Conservation (phyloP, 2,797 vertebrate species). For the Garrulus glandarius region DNA sequence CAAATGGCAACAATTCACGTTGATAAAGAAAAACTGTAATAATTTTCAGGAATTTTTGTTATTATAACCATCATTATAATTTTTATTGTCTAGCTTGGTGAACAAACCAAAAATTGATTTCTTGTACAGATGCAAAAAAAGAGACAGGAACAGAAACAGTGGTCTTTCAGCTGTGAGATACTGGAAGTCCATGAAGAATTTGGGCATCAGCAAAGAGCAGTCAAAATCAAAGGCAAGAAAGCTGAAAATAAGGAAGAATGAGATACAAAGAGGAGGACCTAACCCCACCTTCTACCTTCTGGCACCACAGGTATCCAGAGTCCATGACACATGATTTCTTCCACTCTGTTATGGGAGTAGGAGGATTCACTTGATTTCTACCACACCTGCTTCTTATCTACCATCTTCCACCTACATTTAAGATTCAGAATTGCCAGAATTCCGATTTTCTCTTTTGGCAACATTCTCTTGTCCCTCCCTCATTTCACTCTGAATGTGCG, state of each 20-base stretch:
- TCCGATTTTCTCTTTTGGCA: conserved; percentile 7
- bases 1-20: background rate
- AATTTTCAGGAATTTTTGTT: background rate
- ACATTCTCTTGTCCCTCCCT: background rate
- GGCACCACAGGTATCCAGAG: background rate
- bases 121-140: background rate
- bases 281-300: background rate
- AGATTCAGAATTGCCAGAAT: background rate
- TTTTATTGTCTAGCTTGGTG: background rate
- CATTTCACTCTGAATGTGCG: background rate
- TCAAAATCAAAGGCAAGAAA: conserved; percentile 18
- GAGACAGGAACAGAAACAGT: background rate
- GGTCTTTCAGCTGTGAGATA: background rate
- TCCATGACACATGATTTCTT: conserved; percentile 8
- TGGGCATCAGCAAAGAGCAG: background rate
- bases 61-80: no score
- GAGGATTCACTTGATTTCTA: conserved; percentile 22
- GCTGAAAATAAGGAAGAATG: background rate
- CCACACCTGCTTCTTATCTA: conserved; percentile 37
- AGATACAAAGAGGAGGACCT: background rate
- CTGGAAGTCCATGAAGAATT: background rate
- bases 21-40: background rate
- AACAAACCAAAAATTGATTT: background rate
- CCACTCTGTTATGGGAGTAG: background rate
- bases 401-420: conserved; percentile 43